Evolutionary conservation across 2,888 invertebrate genomes (phyloP).

Genomic region (Trissolcus brochymenae): DNA sequence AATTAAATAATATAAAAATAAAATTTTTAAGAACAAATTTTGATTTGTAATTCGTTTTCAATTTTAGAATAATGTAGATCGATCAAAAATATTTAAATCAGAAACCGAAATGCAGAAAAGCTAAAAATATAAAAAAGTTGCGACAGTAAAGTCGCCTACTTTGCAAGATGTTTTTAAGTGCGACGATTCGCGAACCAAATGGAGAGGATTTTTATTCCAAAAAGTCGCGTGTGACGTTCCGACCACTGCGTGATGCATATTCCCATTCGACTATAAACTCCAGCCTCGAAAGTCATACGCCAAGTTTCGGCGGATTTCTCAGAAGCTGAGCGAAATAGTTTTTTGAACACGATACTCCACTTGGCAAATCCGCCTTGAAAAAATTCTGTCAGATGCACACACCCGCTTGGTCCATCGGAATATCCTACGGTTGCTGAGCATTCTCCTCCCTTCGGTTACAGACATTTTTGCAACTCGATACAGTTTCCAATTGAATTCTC

Average conservation of each 20-base stretch:
- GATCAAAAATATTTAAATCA: too few species aligned
- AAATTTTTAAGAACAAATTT: too few species aligned
- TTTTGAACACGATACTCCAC: slow-evolving; percentile 68
- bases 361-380: slow-evolving; percentile 62
- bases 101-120: too few species aligned
- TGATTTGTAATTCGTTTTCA: too few species aligned
- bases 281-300: slow-evolving; percentile 38
- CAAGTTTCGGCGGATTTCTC: slow-evolving; percentile 45
- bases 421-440: slow-evolving; percentile 59
- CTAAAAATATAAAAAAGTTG: too few species aligned
- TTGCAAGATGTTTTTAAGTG: too few species aligned
- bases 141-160: too few species aligned
- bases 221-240: slow-evolving; percentile 42
- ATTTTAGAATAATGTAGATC: too few species aligned
- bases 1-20: too few species aligned
- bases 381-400: slow-evolving; percentile 53
- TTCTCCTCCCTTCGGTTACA: slow-evolving; percentile 2
- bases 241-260: slow-evolving; percentile 24
- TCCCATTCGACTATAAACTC: slow-evolving; percentile 1
- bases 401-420: slow-evolving; percentile 49
- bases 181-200: too few species aligned
- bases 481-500: not conserved
- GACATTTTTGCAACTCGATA: not conserved
- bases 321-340: slow-evolving; percentile 58
- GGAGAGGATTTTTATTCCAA: slow-evolving; percentile 13